These are phyloP conservation scores for Poeciliopsis turrubarensis DNA, from an alignment of 2,113 vertebrate genomes.

Conservation along the genomic window DNA sequence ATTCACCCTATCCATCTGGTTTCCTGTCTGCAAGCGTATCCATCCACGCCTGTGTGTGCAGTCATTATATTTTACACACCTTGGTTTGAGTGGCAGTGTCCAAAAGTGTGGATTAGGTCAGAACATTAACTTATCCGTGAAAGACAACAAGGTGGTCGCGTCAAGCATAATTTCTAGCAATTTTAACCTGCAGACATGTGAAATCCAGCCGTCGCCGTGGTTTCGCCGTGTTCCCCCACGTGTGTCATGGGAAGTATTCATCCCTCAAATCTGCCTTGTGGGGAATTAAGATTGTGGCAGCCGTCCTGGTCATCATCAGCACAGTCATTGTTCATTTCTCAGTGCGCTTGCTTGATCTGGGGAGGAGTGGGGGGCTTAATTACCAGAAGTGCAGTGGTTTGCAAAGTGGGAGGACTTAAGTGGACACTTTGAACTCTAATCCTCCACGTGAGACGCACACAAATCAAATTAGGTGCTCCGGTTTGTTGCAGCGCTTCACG, in stretches of 20 bases:
- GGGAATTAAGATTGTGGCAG: slow-evolving; percentile 57
- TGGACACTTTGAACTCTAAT: slow-evolving; percentile 79
- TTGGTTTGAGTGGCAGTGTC: not conserved
- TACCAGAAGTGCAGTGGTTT: slow-evolving; percentile 75
- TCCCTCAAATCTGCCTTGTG: slow-evolving; percentile 62
- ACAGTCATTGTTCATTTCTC: slow-evolving; percentile 71
- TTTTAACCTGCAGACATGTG: slow-evolving; percentile 25
- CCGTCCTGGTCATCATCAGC: slow-evolving; percentile 70
- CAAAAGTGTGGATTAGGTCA: slow-evolving; percentile 7
- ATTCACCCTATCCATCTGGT: not conserved
- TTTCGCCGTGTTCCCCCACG: slow-evolving; percentile 31
- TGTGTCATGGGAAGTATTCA: slow-evolving; percentile 64
- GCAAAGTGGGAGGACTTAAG: slow-evolving; percentile 74
- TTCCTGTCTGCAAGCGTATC: not conserved
- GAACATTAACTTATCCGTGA: slow-evolving; percentile 13
- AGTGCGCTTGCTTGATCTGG: slow-evolving; percentile 64
- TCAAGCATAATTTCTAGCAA: slow-evolving; percentile 11
- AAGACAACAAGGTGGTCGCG: slow-evolving; percentile 10
- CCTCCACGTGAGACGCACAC: slow-evolving; percentile 65
- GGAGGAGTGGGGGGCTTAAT: slow-evolving; percentile 64
- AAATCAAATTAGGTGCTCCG: slow-evolving; percentile 70
- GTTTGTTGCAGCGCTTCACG: slow-evolving; percentile 66
- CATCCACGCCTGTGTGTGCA: not conserved
- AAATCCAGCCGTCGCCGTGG: slow-evolving; percentile 35
- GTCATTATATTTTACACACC: not conserved